Conservation (phyloP, 2,888 invertebrate species). For the Gryllus longicercus region DNA sequence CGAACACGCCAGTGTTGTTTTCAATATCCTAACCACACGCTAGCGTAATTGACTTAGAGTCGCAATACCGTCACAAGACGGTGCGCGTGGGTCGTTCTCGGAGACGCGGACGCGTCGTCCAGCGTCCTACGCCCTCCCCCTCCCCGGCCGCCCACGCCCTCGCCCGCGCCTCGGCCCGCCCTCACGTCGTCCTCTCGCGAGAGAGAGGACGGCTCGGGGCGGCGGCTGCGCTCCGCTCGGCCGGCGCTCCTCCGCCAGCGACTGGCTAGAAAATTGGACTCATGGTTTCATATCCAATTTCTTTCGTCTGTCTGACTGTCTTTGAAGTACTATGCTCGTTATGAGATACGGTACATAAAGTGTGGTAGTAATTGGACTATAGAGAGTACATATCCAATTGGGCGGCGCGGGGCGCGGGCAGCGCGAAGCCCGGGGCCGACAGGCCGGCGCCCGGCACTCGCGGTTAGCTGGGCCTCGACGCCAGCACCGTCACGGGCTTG, state of each 20-base stretch:
- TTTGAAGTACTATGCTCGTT: neutral
- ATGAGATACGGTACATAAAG: no score
- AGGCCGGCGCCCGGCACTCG: neutral
- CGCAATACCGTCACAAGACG: neutral
- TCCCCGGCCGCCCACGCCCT: no score
- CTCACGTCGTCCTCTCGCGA: no score
- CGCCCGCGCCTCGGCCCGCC: no score
- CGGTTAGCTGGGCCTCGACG: slow-evolving; percentile 34
- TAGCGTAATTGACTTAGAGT: slow-evolving; percentile 1
- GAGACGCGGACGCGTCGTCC: no score
- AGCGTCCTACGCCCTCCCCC: no score
- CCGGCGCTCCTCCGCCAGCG: neutral
- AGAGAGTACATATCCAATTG: neutral
- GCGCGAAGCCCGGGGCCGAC: neutral
- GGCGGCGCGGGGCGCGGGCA: neutral
- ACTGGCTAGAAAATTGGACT: slow-evolving; percentile 6
- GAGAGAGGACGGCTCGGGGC: no score
- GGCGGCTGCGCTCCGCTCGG: neutral
- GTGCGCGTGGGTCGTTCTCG: neutral
- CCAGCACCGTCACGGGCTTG: slow-evolving; percentile 45
- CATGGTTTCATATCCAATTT: slow-evolving; percentile 9
- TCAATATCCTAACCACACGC: slow-evolving; percentile 8
- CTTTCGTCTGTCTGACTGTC: neutral
- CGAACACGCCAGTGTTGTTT: neutral
- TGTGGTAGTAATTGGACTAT: neutral